Base-by-base conservation (phyloP, 2,888 invertebrate species). In the Drosophila percnosoma region DNA sequence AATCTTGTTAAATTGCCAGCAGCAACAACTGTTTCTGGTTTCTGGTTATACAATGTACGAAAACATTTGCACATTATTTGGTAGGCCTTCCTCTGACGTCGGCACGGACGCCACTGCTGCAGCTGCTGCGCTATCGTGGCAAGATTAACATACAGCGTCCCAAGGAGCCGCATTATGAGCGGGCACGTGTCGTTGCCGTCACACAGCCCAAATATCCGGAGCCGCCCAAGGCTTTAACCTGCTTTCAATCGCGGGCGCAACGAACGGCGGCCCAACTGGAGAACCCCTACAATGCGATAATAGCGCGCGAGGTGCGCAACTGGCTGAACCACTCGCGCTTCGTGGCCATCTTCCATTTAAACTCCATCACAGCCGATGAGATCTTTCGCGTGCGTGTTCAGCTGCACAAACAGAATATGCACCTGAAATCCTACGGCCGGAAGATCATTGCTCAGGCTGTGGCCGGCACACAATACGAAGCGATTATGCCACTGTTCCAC, bases 141-240 rank as follows among this genome's bases (percentile, higher is more conserved):
- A 96, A 97, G 93, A 96, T 97, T 60, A 97, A 97, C 89, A 95
- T 97, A 49, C 96, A 96, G 91, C 95, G 94, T 77, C 97, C 97
- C 1, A 94, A 94, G 87, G 93, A 95, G 58, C 95, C 96, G 1
- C 96, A 96, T 92, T 96, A 95, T 90, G 94, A 95, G 78, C 94
- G 95, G 76, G 96, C 96, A 24, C 94, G 94, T 78, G 94, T 96
- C 49, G 91, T 96, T 53, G 95, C 95, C 77, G 93, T 97, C n/a
- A 93, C 95, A 0, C 94, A 95, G 87, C 97, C 97, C 0, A 93
- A 93, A 49, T 96, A 94, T 85, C 92, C 94, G 13, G 93, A 94
- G 51, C 94, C 94, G 24, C 93, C 94, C 10, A 93, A 94, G 62
- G 88, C 93, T 21, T 93, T 94, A 7, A 90, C 94, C 21, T 97